These are phyloP conservation scores for Poeciliopsis turrubarensis DNA, from an alignment of 2,113 vertebrate species.

Conservation along the genomic window DNA sequence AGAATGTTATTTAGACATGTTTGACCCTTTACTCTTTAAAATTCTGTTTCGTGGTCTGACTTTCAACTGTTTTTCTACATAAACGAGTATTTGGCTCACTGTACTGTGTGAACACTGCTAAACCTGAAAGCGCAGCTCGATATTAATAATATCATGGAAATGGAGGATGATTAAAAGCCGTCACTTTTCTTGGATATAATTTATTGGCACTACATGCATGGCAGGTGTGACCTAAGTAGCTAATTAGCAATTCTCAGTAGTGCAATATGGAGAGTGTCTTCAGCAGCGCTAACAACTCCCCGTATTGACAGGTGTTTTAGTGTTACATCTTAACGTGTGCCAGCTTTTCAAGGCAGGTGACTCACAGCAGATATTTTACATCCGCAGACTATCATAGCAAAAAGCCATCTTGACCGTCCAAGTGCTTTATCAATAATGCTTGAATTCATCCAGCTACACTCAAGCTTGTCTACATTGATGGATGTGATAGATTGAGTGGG, in stretches of 20 bases:
- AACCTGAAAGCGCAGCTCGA: not conserved
- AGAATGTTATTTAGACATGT: not conserved
- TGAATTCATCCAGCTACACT: too few species aligned
- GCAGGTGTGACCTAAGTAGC: slow-evolving; percentile 16
- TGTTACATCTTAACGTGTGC: not conserved
- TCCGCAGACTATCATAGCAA: not conserved
- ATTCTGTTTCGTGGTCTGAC: not conserved
- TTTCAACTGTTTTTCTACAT: too few species aligned
- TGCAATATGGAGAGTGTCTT: slow-evolving; percentile 5
- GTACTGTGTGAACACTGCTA: not conserved
- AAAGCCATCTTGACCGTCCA: too few species aligned
- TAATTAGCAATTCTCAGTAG: slow-evolving; percentile 25
- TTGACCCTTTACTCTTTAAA: not conserved
- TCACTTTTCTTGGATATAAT: slow-evolving; percentile 4
- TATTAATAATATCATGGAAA: slow-evolving; percentile 15
- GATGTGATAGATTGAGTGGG: too few species aligned
- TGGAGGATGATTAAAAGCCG: not conserved
- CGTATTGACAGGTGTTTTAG: slow-evolving; percentile 9
- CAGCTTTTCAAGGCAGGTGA: not conserved
- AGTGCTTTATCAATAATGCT: too few species aligned
- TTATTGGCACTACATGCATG: slow-evolving; percentile 13
- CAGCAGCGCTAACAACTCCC: slow-evolving; percentile 3
- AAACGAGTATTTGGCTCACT: too few species aligned
- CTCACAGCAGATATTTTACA: not conserved
- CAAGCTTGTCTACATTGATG: too few species aligned